Evolutionary conservation across 2,888 invertebrate species (phyloP).

Genomic region (Griposia aprilina): DNA sequence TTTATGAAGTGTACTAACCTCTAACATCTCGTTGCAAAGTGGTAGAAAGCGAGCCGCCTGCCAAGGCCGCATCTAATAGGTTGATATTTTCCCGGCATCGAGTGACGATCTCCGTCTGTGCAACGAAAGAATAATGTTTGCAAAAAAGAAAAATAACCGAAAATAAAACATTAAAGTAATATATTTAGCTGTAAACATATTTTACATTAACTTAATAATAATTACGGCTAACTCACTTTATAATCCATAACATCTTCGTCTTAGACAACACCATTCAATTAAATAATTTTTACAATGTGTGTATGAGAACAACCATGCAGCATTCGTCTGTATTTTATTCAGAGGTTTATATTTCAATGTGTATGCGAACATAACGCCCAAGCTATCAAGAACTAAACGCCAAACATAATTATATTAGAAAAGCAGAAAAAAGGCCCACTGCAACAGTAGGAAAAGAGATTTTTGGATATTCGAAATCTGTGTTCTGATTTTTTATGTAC

Average conservation of each 20-base stretch:
- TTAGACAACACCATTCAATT: slow-evolving; percentile 61
- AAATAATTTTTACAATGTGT: slow-evolving; percentile 51
- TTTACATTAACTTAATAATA: slow-evolving; percentile 59
- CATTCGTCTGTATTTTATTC: slow-evolving; percentile 39
- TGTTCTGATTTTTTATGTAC: slow-evolving; percentile 44
- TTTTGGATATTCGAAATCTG: slow-evolving; percentile 68
- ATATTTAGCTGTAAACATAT: slow-evolving; percentile 65
- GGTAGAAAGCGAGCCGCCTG: slow-evolving; percentile 88
- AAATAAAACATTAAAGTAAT: slow-evolving; percentile 53
- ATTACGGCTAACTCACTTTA: slow-evolving; percentile 73
- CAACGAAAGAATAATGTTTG: slow-evolving; percentile 78
- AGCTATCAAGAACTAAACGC: slow-evolving; percentile 72
- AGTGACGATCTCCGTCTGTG: slow-evolving; percentile 95
- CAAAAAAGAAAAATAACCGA: slow-evolving; percentile 64
- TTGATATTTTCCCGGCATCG: slow-evolving; percentile 97
- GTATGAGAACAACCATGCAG: slow-evolving; percentile 63
- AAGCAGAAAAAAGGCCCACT: slow-evolving; percentile 77
- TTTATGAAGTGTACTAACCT: slow-evolving; percentile 86
- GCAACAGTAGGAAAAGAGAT: slow-evolving; percentile 63
- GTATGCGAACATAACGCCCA: slow-evolving; percentile 67
- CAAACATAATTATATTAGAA: slow-evolving; percentile 81
- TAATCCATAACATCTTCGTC: slow-evolving; percentile 64
- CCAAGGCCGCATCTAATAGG: slow-evolving; percentile 93
- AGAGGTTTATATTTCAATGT: slow-evolving; percentile 49
- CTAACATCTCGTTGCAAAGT: slow-evolving; percentile 91